A percentile compares a stretch with the other conserved stretches of the same genome.
Conservation (phyloP, 2,797 vertebrate species). For the Miichthys miiuy region DNA sequence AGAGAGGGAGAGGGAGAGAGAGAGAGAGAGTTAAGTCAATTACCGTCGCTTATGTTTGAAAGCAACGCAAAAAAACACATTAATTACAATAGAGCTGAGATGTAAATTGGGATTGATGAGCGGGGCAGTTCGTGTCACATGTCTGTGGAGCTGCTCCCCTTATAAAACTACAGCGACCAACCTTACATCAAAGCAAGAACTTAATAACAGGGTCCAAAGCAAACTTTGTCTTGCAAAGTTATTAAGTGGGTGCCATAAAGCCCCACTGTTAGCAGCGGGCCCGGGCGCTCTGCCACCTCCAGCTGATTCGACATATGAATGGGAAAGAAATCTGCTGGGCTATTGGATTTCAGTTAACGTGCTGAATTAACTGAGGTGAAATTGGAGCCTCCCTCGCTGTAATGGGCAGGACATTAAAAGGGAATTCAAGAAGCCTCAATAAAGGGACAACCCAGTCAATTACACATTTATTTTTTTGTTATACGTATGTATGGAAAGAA, state of each 20-base stretch:
- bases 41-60: slow-evolving; percentile 75
- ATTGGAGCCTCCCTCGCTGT: slow-evolving; percentile 62
- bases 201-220: slow-evolving; percentile 60
- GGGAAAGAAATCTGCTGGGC: slow-evolving; percentile 60
- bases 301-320: slow-evolving; percentile 62
- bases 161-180: slow-evolving; percentile 25
- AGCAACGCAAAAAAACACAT: slow-evolving; percentile 72
- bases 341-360: slow-evolving; percentile 75
- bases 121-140: slow-evolving; percentile 34
- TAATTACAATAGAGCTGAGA: slow-evolving; percentile 71
- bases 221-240: slow-evolving; percentile 67
- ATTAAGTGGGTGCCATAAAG: slow-evolving; percentile 59
- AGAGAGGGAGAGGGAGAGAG: slow-evolving; percentile 47
- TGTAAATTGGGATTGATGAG: slow-evolving; percentile 73
- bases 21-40: slow-evolving; percentile 70
- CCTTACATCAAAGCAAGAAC: slow-evolving; percentile 47
- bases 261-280: slow-evolving; percentile 49
- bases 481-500: slow-evolving; percentile 21
- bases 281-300: slow-evolving; percentile 46
- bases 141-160: slow-evolving; percentile 32
- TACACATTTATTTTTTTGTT: slow-evolving; percentile 39
- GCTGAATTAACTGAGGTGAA: slow-evolving; percentile 72
- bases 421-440: slow-evolving; percentile 66
- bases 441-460: slow-evolving; percentile 61
- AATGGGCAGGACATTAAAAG: slow-evolving; percentile 73